Evolutionary conservation across 2,888 invertebrate genomes (phyloP).

Genomic region (Brenthis daphne): DNA sequence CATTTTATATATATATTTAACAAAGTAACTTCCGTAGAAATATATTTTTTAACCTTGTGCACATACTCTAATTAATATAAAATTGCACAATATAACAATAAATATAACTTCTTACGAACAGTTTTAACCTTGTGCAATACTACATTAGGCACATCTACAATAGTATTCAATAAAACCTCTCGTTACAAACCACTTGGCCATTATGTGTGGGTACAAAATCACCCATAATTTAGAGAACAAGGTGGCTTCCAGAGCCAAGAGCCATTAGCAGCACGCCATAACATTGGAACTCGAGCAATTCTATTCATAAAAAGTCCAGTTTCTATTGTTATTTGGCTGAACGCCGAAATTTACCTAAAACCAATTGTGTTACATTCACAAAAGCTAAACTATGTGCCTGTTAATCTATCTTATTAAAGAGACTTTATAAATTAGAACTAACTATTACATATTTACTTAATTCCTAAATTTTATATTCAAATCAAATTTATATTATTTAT

Average conservation of each 20-base stretch:
- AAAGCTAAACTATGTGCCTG: slow-evolving; percentile 7
- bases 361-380: slow-evolving; percentile 30
- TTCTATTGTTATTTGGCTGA: slow-evolving; percentile 36
- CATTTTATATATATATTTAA: too few species aligned
- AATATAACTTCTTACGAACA: too few species aligned
- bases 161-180: slow-evolving; percentile 16
- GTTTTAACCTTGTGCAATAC: not conserved
- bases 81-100: too few species aligned
- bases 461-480: too few species aligned
- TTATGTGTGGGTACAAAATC: slow-evolving; percentile 9
- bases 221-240: slow-evolving; percentile 26
- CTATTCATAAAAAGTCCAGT: slow-evolving; percentile 31
- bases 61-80: too few species aligned
- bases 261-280: slow-evolving; percentile 30
- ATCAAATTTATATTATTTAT: too few species aligned
- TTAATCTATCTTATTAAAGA: not conserved
- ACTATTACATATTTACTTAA: too few species aligned
- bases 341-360: slow-evolving; percentile 37
- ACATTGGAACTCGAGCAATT: slow-evolving; percentile 25
- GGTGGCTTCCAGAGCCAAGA: slow-evolving; percentile 31
- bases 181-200: slow-evolving; percentile 11
- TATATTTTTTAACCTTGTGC: too few species aligned
- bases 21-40: too few species aligned
- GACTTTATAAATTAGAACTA: too few species aligned
- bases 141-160: slow-evolving; percentile 4